Percentiles rank a stretch among this genome's conserved stretches.
These are phyloP conservation scores for Lophochroa leadbeateri DNA, from an alignment of 2,113 vertebrate genomes.

Conservation along the genomic window DNA sequence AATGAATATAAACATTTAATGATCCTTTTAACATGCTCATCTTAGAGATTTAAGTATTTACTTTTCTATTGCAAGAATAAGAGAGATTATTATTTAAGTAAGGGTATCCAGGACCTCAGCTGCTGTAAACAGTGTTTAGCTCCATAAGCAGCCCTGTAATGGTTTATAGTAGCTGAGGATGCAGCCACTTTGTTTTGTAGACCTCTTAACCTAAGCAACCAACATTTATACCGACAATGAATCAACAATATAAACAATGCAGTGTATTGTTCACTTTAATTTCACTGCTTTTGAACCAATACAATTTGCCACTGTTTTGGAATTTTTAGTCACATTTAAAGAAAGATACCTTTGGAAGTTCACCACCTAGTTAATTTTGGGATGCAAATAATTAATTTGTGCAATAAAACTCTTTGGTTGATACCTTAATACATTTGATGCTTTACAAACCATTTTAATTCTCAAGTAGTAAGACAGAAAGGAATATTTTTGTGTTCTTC, in stretches of 20 bases:
- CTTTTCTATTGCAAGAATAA: background rate
- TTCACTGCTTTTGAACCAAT: background rate
- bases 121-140: background rate
- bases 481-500: background rate
- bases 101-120: background rate
- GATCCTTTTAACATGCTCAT: background rate
- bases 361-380: background rate
- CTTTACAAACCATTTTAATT: slow-evolving; percentile 1
- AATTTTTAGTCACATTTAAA: background rate
- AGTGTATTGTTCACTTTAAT: background rate
- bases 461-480: background rate
- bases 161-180: background rate
- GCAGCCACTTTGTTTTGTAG: background rate
- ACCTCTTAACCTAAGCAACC: background rate
- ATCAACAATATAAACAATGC: background rate
- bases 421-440: background rate
- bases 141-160: background rate
- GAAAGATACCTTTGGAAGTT: background rate
- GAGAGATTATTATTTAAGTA: background rate
- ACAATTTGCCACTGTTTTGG: background rate
- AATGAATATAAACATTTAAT: background rate
- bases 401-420: background rate
- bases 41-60: background rate
- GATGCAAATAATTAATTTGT: background rate
- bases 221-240: background rate